Percentiles rank a stretch among this genome's conserved stretches.
These are phyloP conservation scores for Drosophila subobscura DNA, from an alignment of 1,140 invertebrate species.

Conservation along the genomic window DNA sequence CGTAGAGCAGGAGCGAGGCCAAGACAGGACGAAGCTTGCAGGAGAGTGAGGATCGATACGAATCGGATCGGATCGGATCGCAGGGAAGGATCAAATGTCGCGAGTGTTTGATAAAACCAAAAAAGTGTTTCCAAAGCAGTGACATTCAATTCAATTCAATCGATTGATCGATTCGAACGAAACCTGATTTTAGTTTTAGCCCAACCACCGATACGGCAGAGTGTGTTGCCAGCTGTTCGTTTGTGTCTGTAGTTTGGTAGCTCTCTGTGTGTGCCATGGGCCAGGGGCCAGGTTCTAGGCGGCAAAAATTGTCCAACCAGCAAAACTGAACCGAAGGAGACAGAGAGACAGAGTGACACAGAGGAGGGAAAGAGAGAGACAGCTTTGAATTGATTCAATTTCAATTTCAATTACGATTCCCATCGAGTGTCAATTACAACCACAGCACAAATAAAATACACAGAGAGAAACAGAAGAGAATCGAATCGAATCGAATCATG, in stretches of 20 bases:
- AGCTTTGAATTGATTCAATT: slow-evolving; percentile 46
- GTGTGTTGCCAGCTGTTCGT: slow-evolving; percentile 19
- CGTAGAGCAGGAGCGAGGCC: slow-evolving; percentile 19
- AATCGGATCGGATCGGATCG: too few species aligned
- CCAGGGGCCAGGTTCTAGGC: slow-evolving; percentile 32
- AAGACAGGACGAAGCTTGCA: slow-evolving; percentile 28
- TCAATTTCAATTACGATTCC: slow-evolving; percentile 43
- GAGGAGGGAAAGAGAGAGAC: slow-evolving; percentile 30
- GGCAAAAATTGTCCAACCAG: slow-evolving; percentile 5
- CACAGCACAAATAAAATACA: slow-evolving; percentile 10
- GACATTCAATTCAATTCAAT: slow-evolving; percentile 55
- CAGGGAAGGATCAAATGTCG: slow-evolving; percentile 20
- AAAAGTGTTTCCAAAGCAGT: slow-evolving; percentile 32
- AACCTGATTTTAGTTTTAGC: slow-evolving; percentile 56
- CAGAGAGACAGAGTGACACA: slow-evolving; percentile 1
- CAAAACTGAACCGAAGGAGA: too few species aligned
- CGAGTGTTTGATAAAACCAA: slow-evolving; percentile 38
- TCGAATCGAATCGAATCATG: slow-evolving; percentile 21
- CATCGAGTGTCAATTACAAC: slow-evolving; percentile 55
- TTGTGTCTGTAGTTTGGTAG: slow-evolving; percentile 37
- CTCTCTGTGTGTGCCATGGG: slow-evolving; percentile 30
- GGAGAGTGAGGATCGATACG: background rate
- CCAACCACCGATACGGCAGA: too few species aligned
- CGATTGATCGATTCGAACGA: slow-evolving; percentile 51
- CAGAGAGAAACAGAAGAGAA: background rate